Conservation (phyloP, 2,797 vertebrate species). For the Delichon dasypus region DNA sequence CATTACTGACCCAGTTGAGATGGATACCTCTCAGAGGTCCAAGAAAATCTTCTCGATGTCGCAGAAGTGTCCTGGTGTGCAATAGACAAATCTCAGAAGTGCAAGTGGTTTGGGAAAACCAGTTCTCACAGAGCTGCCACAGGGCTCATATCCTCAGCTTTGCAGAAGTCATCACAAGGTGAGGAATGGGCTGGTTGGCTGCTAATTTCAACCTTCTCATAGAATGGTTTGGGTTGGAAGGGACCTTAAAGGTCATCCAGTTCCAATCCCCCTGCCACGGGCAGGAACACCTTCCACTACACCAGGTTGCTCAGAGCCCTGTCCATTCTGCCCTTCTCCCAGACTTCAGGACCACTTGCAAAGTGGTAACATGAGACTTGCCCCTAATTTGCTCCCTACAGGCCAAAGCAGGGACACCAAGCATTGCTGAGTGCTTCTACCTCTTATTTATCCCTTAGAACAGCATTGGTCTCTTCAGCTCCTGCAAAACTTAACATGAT, state of each 20-base stretch:
- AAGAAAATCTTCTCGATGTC: neutral
- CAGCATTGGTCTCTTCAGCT: neutral
- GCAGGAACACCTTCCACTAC: neutral
- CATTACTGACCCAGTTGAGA: neutral
- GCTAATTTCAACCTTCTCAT: neutral
- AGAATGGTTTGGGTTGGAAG: neutral
- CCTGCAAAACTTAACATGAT: neutral
- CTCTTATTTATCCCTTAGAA: neutral
- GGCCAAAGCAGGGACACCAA: neutral
- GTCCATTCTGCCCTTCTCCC: neutral
- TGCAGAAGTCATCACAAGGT: neutral
- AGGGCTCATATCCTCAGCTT: neutral
- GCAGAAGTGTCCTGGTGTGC: neutral
- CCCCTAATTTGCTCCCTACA: neutral
- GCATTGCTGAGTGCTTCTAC: neutral
- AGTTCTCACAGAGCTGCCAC: neutral
- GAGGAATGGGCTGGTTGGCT: neutral
- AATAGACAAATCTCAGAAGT: neutral
- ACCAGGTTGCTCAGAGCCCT: neutral
- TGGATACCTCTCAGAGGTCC: neutral
- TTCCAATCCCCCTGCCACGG: neutral
- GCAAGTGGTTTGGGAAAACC: constrained; percentile 21
- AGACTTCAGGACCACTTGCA: neutral
- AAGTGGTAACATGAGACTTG: neutral
- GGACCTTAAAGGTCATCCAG: neutral